Evolutionary conservation across 2,888 invertebrate species (phyloP).

Genomic region (Perithous albicinctus): DNA sequence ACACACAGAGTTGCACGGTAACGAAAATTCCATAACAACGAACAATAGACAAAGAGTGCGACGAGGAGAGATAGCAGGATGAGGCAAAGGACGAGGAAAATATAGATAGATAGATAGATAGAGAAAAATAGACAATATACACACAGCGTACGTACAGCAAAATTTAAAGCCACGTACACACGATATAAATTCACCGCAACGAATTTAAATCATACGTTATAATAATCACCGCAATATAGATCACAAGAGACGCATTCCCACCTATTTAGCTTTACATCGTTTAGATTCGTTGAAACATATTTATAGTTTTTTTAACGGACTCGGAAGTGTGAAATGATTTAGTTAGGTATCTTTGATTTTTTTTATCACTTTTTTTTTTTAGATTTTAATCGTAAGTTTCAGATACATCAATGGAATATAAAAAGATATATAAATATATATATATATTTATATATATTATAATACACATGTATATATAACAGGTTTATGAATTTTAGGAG

Average conservation of each 20-base stretch:
- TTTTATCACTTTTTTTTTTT: constrained; percentile 15
- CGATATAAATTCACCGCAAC: constrained; percentile 23
- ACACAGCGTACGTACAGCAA: constrained; percentile 60
- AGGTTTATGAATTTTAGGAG: constrained; percentile 4
- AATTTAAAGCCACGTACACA: constrained; percentile 56
- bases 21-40: not conserved
- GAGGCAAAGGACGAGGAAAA: constrained; percentile 6
- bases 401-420: constrained; percentile 28
- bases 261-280: constrained; percentile 41
- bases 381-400: constrained; percentile 40
- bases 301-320: constrained; percentile 39
- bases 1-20: constrained; percentile 30
- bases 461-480: constrained; percentile 22
- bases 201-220: constrained; percentile 31
- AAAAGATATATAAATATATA: constrained; percentile 23
- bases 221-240: constrained; percentile 35
- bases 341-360: constrained; percentile 32
- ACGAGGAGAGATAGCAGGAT: constrained; percentile 10
- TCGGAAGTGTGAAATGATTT: constrained; percentile 43
- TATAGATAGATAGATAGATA: no score
- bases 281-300: constrained; percentile 8
- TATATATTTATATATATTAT: constrained; percentile 29
- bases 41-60: constrained; percentile 13
- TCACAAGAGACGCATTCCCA: constrained; percentile 52
- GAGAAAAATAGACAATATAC: constrained; percentile 40